Evolutionary conservation across 2,888 invertebrate species (phyloP).

Genomic region (Aspidapion aeneum): DNA sequence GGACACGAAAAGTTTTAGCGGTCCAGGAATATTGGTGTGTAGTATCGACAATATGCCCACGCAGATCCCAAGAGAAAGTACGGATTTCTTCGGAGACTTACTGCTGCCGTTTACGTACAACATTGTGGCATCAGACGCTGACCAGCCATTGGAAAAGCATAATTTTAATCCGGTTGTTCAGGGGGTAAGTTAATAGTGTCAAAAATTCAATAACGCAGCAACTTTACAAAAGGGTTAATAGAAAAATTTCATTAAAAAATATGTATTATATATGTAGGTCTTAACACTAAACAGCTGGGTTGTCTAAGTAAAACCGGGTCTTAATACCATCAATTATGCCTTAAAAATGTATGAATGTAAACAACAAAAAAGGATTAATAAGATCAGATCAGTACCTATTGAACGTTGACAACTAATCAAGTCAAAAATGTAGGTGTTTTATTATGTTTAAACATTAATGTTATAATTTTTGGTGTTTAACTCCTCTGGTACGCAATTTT

Average conservation of each 20-base stretch:
- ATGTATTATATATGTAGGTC: conserved; percentile 1
- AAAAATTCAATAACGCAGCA: too few relatives aligned
- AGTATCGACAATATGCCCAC: conserved; percentile 99
- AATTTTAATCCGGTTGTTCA: conserved; percentile 68
- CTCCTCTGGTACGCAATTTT: too few relatives aligned
- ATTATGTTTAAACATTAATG: too few relatives aligned
- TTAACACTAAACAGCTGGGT: conserved; percentile 1
- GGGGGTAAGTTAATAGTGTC: conserved; percentile 58
- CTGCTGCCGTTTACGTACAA: conserved; percentile 85
- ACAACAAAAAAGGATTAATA: too few relatives aligned
- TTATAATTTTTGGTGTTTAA: too few relatives aligned
- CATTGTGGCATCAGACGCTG: conserved; percentile 79
- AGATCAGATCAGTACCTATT: too few relatives aligned
- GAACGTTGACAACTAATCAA: too few relatives aligned
- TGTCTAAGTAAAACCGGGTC: too few relatives aligned
- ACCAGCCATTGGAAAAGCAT: conserved; percentile 72
- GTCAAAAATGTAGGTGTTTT: too few relatives aligned
- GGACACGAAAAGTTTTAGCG: conserved; percentile 93
- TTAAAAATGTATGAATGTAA: too few relatives aligned
- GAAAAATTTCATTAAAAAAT: conserved; percentile 2
- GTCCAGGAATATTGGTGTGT: conserved; percentile 97
- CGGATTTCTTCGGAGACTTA: conserved; percentile 95
- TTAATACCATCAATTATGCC: too few relatives aligned
- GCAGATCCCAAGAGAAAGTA: conserved; percentile 94
- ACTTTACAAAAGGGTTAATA: too few relatives aligned